phyloP scores from a whole-genome alignment of 2,797 vertebrate species.

The Ataeniobius toweri region DNA sequence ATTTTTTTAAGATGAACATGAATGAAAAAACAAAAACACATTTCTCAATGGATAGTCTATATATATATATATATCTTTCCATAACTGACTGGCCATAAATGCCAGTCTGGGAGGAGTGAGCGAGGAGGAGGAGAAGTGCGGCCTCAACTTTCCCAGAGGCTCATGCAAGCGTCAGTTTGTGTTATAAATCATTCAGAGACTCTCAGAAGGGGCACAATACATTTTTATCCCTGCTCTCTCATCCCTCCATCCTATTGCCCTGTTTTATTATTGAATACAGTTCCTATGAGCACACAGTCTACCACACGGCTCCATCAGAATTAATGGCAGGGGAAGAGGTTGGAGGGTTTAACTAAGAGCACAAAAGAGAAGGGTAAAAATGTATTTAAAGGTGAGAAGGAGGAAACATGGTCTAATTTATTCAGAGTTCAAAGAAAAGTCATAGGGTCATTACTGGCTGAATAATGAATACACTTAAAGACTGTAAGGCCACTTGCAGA shows the following conservation, averaged over 20 bases:
- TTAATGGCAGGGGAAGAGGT: neutral
- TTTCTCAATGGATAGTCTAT: slow-evolving; percentile 6
- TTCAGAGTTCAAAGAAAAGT: slow-evolving; percentile 34
- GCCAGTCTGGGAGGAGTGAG: slow-evolving; percentile 33
- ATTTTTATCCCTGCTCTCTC: slow-evolving; percentile 64
- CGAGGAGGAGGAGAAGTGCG: slow-evolving; percentile 43
- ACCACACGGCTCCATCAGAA: slow-evolving; percentile 30
- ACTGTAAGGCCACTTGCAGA: neutral
- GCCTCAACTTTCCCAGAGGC: slow-evolving; percentile 73
- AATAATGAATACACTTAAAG: slow-evolving; percentile 15
- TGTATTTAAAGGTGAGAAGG: slow-evolving; percentile 2
- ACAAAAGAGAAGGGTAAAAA: slow-evolving; percentile 6
- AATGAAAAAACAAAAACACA: slow-evolving; percentile 2
- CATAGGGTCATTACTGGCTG: slow-evolving; percentile 12
- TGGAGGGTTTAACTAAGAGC: slow-evolving; percentile 21
- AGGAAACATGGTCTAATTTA: slow-evolving; percentile 14
- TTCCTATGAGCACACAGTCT: slow-evolving; percentile 51
- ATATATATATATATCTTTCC: slow-evolving; percentile 12
- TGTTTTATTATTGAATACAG: slow-evolving; percentile 71
- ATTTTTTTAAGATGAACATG: neutral
- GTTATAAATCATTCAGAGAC: slow-evolving; percentile 80
- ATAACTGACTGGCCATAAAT: slow-evolving; percentile 47
- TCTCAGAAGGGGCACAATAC: slow-evolving; percentile 69
- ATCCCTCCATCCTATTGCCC: slow-evolving; percentile 53
- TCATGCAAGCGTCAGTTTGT: slow-evolving; percentile 71